Conservation (phyloP, 2,113 vertebrate species). For the Trichomycterus rosablanca region DNA sequence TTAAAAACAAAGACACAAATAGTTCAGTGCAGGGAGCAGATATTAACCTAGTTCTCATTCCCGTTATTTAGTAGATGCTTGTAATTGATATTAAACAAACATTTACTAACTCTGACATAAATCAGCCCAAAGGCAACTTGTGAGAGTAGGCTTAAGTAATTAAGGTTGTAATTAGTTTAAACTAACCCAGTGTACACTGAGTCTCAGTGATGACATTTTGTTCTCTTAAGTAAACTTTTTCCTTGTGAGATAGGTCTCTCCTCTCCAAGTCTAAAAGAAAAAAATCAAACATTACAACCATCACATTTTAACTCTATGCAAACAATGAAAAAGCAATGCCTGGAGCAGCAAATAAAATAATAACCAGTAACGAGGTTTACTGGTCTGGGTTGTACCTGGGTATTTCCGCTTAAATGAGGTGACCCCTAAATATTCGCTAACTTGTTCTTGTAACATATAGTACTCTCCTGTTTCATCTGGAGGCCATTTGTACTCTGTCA, state of each 20-base stretch:
- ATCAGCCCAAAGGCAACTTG: too few relatives aligned
- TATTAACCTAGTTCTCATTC: not conserved
- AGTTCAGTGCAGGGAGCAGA: not conserved
- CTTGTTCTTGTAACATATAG: slow-evolving; percentile 98
- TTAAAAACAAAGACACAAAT: not conserved
- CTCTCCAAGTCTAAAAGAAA: slow-evolving; percentile 85
- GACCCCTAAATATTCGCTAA: slow-evolving; percentile 96
- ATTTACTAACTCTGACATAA: too few relatives aligned
- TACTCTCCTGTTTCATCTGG: slow-evolving; percentile 94
- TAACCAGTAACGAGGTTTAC: too few relatives aligned
- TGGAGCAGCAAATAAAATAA: too few relatives aligned
- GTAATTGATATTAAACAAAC: too few relatives aligned
- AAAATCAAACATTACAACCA: too few relatives aligned
- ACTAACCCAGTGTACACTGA: slow-evolving; percentile 96
- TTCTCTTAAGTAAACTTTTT: slow-evolving; percentile 94
- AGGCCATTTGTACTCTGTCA: slow-evolving; percentile 98
- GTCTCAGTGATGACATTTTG: slow-evolving; percentile 97
- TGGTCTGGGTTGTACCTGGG: slow-evolving; percentile 92
- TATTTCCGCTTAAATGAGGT: slow-evolving; percentile 98
- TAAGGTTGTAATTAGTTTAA: too few relatives aligned
- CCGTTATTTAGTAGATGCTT: too few relatives aligned
- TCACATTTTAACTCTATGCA: too few relatives aligned
- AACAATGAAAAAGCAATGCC: too few relatives aligned
- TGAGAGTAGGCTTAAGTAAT: too few relatives aligned
- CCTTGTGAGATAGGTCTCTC: slow-evolving; percentile 95